phyloP scores from a whole-genome alignment of 2,888 invertebrate species.

The Synergus gifuensis region DNA sequence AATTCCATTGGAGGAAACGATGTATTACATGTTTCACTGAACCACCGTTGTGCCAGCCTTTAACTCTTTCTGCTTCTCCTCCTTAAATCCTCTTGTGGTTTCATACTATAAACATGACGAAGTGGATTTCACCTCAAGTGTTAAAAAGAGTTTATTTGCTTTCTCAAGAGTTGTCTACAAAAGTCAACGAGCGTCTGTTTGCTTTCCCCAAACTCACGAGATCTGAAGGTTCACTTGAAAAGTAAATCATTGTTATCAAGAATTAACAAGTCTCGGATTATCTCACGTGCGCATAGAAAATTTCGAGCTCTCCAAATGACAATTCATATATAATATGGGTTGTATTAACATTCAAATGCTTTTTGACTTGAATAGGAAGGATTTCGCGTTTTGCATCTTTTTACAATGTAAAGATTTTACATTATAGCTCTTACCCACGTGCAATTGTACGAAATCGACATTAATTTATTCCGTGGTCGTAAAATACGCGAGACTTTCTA shows the following conservation, averaged over 20 bases:
- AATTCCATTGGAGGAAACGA: slow-evolving; percentile 16
- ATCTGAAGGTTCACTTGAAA: not conserved
- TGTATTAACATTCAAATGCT: not conserved
- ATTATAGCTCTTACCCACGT: slow-evolving; percentile 16
- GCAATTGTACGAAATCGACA: slow-evolving; percentile 52
- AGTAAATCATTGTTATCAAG: not conserved
- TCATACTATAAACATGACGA: slow-evolving; percentile 30
- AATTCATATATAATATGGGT: not conserved
- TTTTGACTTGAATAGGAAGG: not conserved
- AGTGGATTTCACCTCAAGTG: slow-evolving; percentile 34
- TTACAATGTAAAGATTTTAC: not conserved
- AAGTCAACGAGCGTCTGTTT: not conserved
- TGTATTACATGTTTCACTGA: slow-evolving; percentile 22
- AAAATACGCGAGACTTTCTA: slow-evolving; percentile 64
- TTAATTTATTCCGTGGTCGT: slow-evolving; percentile 69
- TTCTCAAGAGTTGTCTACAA: slow-evolving; percentile 4
- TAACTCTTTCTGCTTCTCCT: slow-evolving; percentile 20
- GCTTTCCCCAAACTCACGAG: not conserved
- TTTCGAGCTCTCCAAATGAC: not conserved
- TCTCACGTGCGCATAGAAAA: not conserved
- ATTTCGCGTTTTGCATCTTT: slow-evolving; percentile 5
- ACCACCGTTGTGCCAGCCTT: not conserved
- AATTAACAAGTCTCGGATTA: not conserved
- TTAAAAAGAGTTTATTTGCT: slow-evolving; percentile 25
- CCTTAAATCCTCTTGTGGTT: slow-evolving; percentile 35